Base-by-base conservation (phyloP, 1,140 invertebrate genomes). In the Charaxes varanes region DNA sequence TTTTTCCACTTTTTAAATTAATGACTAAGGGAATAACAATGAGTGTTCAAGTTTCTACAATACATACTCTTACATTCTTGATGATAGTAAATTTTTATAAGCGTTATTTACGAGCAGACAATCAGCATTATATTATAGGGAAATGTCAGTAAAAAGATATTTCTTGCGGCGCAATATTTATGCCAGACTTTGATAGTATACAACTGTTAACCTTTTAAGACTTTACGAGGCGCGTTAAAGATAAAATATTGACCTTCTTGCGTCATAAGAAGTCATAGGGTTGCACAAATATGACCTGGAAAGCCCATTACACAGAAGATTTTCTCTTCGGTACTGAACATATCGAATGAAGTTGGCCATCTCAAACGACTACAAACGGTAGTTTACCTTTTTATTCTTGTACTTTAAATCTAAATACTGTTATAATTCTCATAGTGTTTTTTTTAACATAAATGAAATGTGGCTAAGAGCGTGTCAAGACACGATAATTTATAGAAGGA, bases 71-170 rank as follows among this genome's bases (percentile, higher is more conserved):
- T 31, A 18, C 28, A 18, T 31, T 31, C 15, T 4, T 17, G 8
- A 8, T 17, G 28, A 31, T 31, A 31, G 28, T 31, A 31, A 31
- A 31, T 17, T 17, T 31, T 31, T 31, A 31, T 31, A 31, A 17
- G 6, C 28, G 28, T 31, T 31, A 14, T 40, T 47, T 41, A 34
- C 41, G 40, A 23, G 36, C 27, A 41, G 38, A 47, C 44, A 31
- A 47, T 40, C 37, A 35, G 31, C 35, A 41, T 41, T 47, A 32
- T 41, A 36, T 46, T 46, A 47, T 22, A 47, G 44, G 37, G 44
- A 47, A 47, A 47, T 47, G 44, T 47, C 44, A 47, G 44, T 47
- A 47, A 47, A 47, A 47, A 47, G 36, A 40, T 47, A 47, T 47
- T 36, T 47, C 36, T 47, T 47, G 44, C 36, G 44, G 22, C 31